phyloP scores from a whole-genome alignment of 2,113 vertebrate species.

The Bathybates hornii region DNA sequence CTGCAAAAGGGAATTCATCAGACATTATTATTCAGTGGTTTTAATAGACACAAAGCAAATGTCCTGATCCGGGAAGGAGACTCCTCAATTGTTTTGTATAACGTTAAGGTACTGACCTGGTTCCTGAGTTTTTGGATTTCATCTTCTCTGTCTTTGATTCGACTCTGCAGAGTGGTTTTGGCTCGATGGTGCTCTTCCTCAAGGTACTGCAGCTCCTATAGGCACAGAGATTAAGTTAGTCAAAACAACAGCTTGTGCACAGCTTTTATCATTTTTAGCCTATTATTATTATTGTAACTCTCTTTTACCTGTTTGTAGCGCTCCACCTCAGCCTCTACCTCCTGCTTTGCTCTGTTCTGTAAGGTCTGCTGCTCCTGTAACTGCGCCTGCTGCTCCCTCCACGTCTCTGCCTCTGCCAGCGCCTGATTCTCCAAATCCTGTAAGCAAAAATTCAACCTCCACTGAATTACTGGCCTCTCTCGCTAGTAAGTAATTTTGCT shows the following conservation, averaged over 20 bases:
- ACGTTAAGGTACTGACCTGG: slow-evolving; percentile 66
- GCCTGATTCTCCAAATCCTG: slow-evolving; percentile 88
- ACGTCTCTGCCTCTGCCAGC: slow-evolving; percentile 81
- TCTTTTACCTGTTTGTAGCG: slow-evolving; percentile 84
- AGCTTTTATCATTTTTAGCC: background rate
- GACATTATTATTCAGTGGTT: background rate
- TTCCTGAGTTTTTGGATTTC: slow-evolving; percentile 98
- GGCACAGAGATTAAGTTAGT: background rate
- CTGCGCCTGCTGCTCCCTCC: slow-evolving; percentile 85
- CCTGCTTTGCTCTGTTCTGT: slow-evolving; percentile 81
- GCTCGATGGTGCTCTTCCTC: slow-evolving; percentile 89
- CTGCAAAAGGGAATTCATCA: slow-evolving; percentile 50
- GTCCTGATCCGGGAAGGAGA: background rate
- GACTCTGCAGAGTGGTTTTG: slow-evolving; percentile 86
- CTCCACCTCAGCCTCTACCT: slow-evolving; percentile 86
- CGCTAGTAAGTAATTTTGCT: background rate
- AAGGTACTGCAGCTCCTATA: slow-evolving; percentile 84
- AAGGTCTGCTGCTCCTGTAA: slow-evolving; percentile 80
- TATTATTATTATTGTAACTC: background rate
- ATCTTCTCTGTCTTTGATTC: slow-evolving; percentile 92
- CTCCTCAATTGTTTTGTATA: background rate
- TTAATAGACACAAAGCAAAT: background rate
- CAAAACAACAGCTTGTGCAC: background rate
- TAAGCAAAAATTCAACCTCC: background rate
- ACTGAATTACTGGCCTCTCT: background rate